These are phyloP conservation scores for Albula glossodonta DNA, from an alignment of 2,113 vertebrate species.

Conservation along the genomic window DNA sequence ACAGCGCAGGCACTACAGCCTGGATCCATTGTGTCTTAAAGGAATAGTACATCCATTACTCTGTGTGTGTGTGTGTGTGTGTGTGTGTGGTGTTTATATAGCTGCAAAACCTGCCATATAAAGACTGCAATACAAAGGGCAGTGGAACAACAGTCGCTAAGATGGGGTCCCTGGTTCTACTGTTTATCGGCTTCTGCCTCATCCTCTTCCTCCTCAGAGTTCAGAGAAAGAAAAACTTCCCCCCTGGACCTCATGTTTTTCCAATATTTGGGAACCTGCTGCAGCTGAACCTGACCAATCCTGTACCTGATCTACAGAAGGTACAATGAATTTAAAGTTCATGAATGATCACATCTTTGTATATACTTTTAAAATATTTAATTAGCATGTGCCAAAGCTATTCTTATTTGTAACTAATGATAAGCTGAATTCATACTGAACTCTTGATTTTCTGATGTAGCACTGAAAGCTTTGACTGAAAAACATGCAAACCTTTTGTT, in stretches of 20 bases:
- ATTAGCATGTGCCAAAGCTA: neutral
- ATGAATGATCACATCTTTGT: neutral
- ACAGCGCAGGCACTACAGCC: no score
- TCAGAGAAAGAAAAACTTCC: conserved; percentile 66
- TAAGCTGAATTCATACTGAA: no score
- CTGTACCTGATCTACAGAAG: conserved; percentile 62
- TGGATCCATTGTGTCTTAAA: neutral
- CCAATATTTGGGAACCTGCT: conserved; percentile 67
- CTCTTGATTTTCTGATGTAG: no score
- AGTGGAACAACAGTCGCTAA: conserved; percentile 44
- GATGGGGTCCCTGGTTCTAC: conserved; percentile 49
- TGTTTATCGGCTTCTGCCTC: conserved; percentile 49
- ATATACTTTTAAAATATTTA: neutral
- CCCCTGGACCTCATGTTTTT: conserved; percentile 59
- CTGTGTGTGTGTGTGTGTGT: conserved; percentile 4
- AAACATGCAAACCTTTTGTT: no score
- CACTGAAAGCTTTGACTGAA: no score
- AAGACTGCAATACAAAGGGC: neutral
- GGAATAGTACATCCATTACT: neutral
- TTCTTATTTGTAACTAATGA: no score
- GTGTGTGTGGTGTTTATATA: neutral
- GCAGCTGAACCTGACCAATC: conserved; percentile 56
- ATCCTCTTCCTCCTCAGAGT: conserved; percentile 45
- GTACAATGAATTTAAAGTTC: conserved; percentile 40
- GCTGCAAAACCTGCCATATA: neutral